These are phyloP conservation scores for Gallirallus australis DNA, from an alignment of 2,797 vertebrate species.

Conservation along the genomic window DNA sequence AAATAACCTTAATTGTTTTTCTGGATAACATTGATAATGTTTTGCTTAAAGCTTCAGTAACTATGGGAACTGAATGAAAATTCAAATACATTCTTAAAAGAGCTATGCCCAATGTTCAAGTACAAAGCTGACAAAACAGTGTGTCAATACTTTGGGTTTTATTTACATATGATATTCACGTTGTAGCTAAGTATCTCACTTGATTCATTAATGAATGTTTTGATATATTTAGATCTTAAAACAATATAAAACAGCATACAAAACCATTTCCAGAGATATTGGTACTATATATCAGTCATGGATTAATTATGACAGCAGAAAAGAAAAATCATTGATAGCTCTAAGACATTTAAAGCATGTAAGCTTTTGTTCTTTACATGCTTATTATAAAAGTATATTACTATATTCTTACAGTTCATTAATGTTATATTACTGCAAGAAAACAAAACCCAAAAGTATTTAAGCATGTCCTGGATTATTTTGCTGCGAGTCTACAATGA, in stretches of 20 bases:
- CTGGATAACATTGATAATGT: not conserved
- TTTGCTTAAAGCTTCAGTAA: not conserved
- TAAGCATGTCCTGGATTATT: not conserved
- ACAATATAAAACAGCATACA: not conserved
- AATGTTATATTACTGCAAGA: not conserved
- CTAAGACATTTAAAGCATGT: not conserved
- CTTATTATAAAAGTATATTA: not conserved
- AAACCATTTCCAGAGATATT: not conserved
- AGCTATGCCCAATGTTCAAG: not conserved
- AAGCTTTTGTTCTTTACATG: not conserved
- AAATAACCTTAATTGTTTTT: not conserved
- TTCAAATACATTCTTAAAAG: not conserved
- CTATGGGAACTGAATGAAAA: not conserved
- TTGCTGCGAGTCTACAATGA: not conserved
- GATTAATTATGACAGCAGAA: not conserved
- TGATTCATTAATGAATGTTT: not conserved
- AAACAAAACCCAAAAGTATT: not conserved
- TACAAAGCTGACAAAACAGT: not conserved
- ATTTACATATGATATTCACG: not conserved
- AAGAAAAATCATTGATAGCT: not conserved
- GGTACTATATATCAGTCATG: not conserved
- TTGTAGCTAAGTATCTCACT: not conserved
- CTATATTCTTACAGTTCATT: not conserved
- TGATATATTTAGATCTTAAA: not conserved
- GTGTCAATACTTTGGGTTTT: not conserved